Evolutionary conservation across 2,113 vertebrate species (phyloP).

Genomic region (Lophochroa leadbeateri): DNA sequence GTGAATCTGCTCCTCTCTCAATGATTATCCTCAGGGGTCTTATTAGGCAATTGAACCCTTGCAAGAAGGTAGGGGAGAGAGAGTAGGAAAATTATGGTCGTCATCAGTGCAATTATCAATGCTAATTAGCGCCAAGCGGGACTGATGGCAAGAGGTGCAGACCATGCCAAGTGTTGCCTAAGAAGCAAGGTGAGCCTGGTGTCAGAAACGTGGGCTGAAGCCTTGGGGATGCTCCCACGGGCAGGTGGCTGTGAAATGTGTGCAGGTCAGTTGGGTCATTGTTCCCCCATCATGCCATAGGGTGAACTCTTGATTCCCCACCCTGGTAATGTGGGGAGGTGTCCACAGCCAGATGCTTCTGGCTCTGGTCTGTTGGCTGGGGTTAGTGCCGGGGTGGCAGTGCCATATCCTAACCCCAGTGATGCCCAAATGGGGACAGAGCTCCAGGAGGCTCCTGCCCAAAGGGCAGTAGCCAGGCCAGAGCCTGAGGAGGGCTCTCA

Average conservation of each 20-base stretch:
- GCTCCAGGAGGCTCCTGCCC: neutral
- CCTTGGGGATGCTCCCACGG: neutral
- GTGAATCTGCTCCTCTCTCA: neutral
- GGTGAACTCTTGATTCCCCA: neutral
- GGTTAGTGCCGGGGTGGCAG: neutral
- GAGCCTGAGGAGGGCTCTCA: neutral
- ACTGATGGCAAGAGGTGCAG: neutral
- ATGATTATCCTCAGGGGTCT: conserved; percentile 16
- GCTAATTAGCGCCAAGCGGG: conserved; percentile 56
- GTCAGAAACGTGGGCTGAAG: neutral
- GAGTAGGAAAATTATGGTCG: conserved; percentile 35
- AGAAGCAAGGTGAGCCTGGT: neutral
- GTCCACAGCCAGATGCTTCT: neutral
- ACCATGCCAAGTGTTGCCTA: neutral
- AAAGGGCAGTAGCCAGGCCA: neutral
- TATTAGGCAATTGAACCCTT: conserved; percentile 52
- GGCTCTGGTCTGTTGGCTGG: rapidly evolving
- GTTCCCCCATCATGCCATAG: neutral
- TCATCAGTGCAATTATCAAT: conserved; percentile 44
- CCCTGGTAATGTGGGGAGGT: neutral
- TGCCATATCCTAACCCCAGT: rapidly evolving
- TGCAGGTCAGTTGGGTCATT: rapidly evolving
- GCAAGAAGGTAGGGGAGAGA: conserved; percentile 12
- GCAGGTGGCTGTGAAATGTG: rapidly evolving
- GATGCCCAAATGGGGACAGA: neutral